Evolutionary conservation across 2,888 invertebrate species (phyloP).

Genomic region (Oithona nana): DNA sequence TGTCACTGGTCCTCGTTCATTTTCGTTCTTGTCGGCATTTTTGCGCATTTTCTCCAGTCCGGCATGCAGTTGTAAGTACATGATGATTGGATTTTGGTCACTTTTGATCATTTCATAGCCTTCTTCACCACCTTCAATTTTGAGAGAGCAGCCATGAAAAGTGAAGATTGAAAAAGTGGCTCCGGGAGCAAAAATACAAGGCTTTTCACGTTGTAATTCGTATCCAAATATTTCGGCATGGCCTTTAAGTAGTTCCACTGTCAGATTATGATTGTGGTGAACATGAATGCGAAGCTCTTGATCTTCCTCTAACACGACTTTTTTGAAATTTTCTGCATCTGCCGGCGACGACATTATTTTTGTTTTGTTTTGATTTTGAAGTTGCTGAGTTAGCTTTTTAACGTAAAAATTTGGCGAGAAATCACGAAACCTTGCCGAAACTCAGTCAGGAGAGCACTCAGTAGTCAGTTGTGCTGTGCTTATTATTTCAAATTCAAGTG

Average conservation of each 20-base stretch:
- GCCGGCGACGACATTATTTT: no score
- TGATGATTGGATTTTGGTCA: constrained; percentile 88
- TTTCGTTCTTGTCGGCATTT: constrained; percentile 34
- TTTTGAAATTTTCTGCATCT: no score
- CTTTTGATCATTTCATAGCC: constrained; percentile 76
- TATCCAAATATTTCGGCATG: constrained; percentile 92
- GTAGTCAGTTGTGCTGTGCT: no score
- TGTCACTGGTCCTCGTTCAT: constrained; percentile 50
- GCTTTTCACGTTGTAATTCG: constrained; percentile 76
- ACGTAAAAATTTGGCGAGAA: no score
- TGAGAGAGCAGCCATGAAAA: constrained; percentile 79
- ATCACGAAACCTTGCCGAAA: no score
- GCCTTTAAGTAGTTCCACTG: constrained; percentile 13
- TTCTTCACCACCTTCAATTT: constrained; percentile 52
- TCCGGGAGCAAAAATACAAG: constrained; percentile 68
- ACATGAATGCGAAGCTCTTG: constrained; percentile 16
- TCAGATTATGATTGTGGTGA: constrained; percentile 4
- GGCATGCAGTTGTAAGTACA: constrained; percentile 87
- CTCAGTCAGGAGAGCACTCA: no score
- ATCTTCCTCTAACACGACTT: constrained; percentile 11
- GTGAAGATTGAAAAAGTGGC: constrained; percentile 90
- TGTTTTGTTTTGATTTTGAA: no score
- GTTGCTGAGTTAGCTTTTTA: no score
- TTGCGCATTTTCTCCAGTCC: constrained; percentile 74
- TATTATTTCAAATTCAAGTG: no score